Conservation (phyloP, 2,113 vertebrate genomes). For the Bubalus kerabau region DNA sequence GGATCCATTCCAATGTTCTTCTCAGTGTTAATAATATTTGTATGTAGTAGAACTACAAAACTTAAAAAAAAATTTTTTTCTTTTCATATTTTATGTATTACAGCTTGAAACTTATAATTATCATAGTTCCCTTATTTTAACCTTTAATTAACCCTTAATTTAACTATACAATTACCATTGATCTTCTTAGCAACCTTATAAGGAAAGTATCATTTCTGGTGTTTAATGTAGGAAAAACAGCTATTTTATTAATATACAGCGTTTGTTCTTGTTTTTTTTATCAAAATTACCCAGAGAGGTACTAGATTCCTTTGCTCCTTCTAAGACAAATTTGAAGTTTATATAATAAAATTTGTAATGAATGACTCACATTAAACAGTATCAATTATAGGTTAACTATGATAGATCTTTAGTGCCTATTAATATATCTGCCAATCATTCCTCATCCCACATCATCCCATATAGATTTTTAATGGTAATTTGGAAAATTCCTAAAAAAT, state of each 20-base stretch:
- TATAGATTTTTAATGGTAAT: not conserved
- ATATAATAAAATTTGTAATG: not conserved
- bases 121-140: not conserved
- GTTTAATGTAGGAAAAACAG: not conserved
- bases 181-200: not conserved
- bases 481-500: not conserved
- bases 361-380: not conserved
- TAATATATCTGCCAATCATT: not conserved
- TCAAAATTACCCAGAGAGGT: not conserved
- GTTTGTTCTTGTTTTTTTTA: not conserved
- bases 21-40: not conserved
- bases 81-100: not conserved
- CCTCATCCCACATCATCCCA: not conserved
- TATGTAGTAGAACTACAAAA: not conserved
- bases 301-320: not conserved
- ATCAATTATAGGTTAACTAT: not conserved
- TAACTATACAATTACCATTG: not conserved
- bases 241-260: not conserved
- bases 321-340: not conserved
- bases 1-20: not conserved
- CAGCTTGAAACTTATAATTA: not conserved
- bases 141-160: not conserved
- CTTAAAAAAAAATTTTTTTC: not conserved
- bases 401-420: not conserved
- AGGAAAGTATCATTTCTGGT: not conserved